Base-by-base conservation (phyloP, 2,888 invertebrate genomes). In the Dione juno region DNA sequence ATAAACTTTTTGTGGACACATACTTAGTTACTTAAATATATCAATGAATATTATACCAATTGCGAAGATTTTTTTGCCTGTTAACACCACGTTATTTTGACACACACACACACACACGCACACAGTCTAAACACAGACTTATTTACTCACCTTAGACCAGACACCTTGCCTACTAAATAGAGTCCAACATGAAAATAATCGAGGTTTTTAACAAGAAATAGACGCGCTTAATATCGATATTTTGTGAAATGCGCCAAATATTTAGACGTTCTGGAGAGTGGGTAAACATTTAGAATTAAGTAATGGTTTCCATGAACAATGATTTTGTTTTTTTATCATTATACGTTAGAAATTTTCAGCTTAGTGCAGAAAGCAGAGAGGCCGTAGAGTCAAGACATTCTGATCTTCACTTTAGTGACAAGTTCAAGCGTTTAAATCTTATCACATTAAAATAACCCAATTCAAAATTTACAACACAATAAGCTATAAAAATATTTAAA, bases 261-360 rank as follows among this genome's bases (percentile, higher is more conserved):
- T 61, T 61, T 45, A 28, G 28, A 61, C 35, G 35, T 45, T 35
- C 8, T 45, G 11, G n/a, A 28, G 28, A 16, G 28, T 61, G 28
- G 45, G 45, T 45, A 61, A 43, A 35, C n/a, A 11, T n/a, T n/a
- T 35, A 6, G 43, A 10, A 8, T 35, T 61, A 43, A 43, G 45
- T 57, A 57, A 57, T 57, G 57, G 5, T 61, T 61, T 61, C 61
- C 16, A 7, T 43, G 43, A 61, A 61, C n/a, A n/a, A 43, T 10
- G n/a, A 37, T 35, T 45, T 35, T n/a, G 7, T 28, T 43, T 59
- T 45, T 58, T 3, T 58, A 9, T 54, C 28, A 28, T 3, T 28
- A 28, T 28, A 28, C 28, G 28, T 5, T 28, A 5, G 28, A 28
- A 28, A 28, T 28, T 3, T 28, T 28, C 2, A 28, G 28, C 28